Percentiles rank a stretch among this genome's conserved stretches.
Evolutionary conservation across 2,888 invertebrate genomes (phyloP).

Genomic region (Xanthia togata): DNA sequence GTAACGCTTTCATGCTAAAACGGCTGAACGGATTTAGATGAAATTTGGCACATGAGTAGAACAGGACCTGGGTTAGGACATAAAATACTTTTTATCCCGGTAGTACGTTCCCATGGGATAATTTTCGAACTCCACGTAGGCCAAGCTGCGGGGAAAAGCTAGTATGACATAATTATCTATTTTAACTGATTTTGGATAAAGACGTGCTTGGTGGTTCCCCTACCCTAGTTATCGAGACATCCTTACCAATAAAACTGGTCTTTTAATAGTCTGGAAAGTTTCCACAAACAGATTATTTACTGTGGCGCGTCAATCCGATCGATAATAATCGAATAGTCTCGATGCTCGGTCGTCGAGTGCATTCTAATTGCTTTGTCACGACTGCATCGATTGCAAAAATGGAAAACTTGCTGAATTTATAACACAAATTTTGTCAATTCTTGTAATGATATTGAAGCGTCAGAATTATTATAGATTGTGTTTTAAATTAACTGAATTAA

Average conservation of each 20-base stretch:
- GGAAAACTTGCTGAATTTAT: background rate
- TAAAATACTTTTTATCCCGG: too few species aligned
- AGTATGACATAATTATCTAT: background rate
- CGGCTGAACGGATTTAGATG: too few species aligned
- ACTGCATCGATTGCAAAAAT: constrained; percentile 41
- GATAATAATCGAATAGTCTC: constrained; percentile 60
- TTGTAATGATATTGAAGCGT: background rate
- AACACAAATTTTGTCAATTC: background rate
- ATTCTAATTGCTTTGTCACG: constrained; percentile 52
- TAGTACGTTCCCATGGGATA: too few species aligned
- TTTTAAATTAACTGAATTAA: background rate
- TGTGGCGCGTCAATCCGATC: constrained; percentile 33
- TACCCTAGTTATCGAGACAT: constrained; percentile 12
- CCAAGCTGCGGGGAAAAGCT: too few species aligned
- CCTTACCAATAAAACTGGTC: constrained; percentile 2
- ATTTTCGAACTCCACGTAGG: too few species aligned
- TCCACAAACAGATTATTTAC: constrained; percentile 50
- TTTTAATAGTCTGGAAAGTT: constrained; percentile 31
- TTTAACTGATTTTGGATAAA: background rate
- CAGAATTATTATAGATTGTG: too few species aligned
- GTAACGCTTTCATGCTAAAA: too few species aligned
- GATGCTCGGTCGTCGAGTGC: constrained; percentile 39
- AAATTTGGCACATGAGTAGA: too few species aligned
- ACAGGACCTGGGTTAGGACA: too few species aligned
- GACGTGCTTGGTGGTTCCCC: background rate